These are phyloP conservation scores for Tachystola acroxantha DNA, from an alignment of 2,888 invertebrate genomes.

Conservation along the genomic window DNA sequence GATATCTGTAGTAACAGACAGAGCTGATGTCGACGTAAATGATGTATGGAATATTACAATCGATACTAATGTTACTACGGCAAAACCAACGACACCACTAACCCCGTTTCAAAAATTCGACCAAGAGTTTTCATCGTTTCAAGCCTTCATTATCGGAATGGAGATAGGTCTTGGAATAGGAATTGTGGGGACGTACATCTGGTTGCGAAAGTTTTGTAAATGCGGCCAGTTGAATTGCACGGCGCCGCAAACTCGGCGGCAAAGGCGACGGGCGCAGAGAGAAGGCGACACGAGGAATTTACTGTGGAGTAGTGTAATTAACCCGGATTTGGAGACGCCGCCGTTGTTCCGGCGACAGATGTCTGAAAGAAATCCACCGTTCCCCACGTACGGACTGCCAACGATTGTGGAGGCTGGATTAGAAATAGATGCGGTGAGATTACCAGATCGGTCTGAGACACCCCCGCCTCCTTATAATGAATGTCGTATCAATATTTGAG, in stretches of 20 bases:
- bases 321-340: conserved; percentile 60
- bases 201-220: conserved; percentile 53
- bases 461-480: conserved; percentile 71
- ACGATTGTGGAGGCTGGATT: conserved; percentile 34
- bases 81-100: conserved; percentile 25
- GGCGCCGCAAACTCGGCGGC: conserved; percentile 35
- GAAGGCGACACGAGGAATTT: conserved; percentile 60
- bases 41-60: conserved; percentile 60
- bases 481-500: conserved; percentile 38
- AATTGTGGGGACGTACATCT: conserved; percentile 60
- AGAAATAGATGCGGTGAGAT: conserved; percentile 47
- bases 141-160: conserved; percentile 62
- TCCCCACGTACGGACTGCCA: conserved; percentile 42
- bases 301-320: conserved; percentile 53
- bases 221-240: conserved; percentile 41
- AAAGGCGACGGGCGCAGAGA: conserved; percentile 35
- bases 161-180: conserved; percentile 64
- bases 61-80: conserved; percentile 27
- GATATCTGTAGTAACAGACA: conserved; percentile 60
- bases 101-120: conserved; percentile 61
- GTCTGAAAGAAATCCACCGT: conserved; percentile 42
- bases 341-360: conserved; percentile 51
- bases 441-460: conserved; percentile 54
- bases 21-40: conserved; percentile 52
- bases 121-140: conserved; percentile 58